Evolutionary conservation across 2,113 vertebrate species (phyloP), one percentile per base, ranked within the genome.

Genomic region (Seriola quinqueradiata): DNA sequence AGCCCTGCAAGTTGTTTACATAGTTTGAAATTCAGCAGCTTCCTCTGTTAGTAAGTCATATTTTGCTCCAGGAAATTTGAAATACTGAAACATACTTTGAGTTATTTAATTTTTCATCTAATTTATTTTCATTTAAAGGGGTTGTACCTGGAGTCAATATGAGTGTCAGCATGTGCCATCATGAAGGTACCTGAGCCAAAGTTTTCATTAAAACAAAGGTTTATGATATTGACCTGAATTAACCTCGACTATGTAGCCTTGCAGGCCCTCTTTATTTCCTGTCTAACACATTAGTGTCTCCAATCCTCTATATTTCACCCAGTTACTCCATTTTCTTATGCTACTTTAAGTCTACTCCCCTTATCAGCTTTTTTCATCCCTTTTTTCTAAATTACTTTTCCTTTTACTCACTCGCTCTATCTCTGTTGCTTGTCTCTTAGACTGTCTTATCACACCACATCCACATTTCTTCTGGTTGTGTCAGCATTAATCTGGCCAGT

Each of bases 401-500:
- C 12, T 9, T 40, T 70, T 25, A 44, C 14, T 66, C 0, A 0
- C 13, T 63, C 21, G 42, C 25, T 42, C 34, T 36, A 9, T 64
- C 66, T 81, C 23, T 2, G 1, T 28, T 25, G 17, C 60, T 46
- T 67, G n/a, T 57, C 17, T 69, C n/a, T 48, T 42, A 13, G 25
- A 3, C 50, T 60, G 46, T 80, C 44, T 64, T 58, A 59, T 84
- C 68, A 57, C 58, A 13, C 8, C 23, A 4, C 68, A 25, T 64
- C 76, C 32, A 59, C 71, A 57, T 84, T 76, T 87, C 25, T 59
- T 76, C 32, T 4, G n/a, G 36, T 65, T 73, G 61, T 70, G 79
- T 78, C 76, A 55, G 77, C 82, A 66, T 67, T 74, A 66, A 85
- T 70, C 68, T 59, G 64, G 32, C 61, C 66, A 38, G 64, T 85